Evolutionary conservation across 1,140 invertebrate genomes (phyloP), one percentile per base, ranked within the genome.

Genomic region (Drosophila chauvacae): DNA sequence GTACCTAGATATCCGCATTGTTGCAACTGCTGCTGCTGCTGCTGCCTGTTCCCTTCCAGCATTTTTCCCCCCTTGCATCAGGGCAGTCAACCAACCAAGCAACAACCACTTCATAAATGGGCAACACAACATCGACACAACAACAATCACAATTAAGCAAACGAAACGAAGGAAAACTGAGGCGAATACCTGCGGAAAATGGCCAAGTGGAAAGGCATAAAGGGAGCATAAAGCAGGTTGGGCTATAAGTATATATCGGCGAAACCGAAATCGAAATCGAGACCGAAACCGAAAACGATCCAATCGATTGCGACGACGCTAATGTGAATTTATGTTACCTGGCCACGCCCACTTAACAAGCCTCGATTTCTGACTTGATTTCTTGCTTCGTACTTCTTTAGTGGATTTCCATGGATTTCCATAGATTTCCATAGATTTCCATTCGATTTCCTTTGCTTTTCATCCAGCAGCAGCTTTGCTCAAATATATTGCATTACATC

Each of bases 81-180:
- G 72, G 61, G 73, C 82, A 87, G 75, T 76, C 83, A 87, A 79
- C 75, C 53, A 56, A 11, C 20, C 20, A 47, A 16, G 23, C 20
- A 48, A 47, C 44, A 53, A 53, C 9, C 83, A 86, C 69, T 85
- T 86, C 83, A 87, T 87, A 86, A 86, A 75, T 75, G 81, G 81
- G 47, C 78, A 85, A 47, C 76, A 47, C 76, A 78, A 39, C 48
- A 73, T 61, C 63, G 64, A 53, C 65, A 53, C 65, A 80, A 60
- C 77, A 64, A 56, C 74, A 73, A 39, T 50, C 53, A 79, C 83
- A 85, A 85, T 85, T 85, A 85, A 85, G 72, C 53, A 85, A 86
- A 81, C 81, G 77, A 86, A 70, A 56, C 53, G 53, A 26, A 26
- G 53, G 53, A 56, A 56, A 56, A 56, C 14, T 56, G 13, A 23